phyloP scores from a whole-genome alignment of 2,888 invertebrate species.

The Athalia circularis region DNA sequence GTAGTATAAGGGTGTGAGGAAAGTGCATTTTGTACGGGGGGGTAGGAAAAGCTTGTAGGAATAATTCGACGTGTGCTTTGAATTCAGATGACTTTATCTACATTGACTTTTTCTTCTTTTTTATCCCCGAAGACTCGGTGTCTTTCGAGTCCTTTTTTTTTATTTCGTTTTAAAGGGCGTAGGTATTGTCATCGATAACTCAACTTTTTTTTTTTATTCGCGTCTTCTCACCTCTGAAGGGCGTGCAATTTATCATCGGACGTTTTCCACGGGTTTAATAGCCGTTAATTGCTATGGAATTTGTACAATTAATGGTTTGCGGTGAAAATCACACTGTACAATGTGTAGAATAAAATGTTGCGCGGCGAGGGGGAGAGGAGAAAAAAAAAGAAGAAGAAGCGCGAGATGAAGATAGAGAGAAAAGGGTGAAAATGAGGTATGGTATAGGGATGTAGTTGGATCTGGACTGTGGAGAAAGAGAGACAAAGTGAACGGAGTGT shows the following conservation, averaged over 20 bases:
- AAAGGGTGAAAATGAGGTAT: background rate
- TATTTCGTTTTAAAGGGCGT: background rate
- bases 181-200: too few relatives aligned
- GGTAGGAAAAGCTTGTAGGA: conserved; percentile 30
- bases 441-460: background rate
- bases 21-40: conserved; percentile 10
- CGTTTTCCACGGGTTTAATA: background rate
- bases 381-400: too few relatives aligned
- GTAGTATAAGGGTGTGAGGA: background rate
- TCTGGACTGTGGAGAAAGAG: background rate
- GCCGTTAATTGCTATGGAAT: conserved; percentile 23
- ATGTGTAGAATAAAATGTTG: conserved; percentile 20
- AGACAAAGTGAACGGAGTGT: conserved; percentile 18
- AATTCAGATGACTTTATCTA: too few relatives aligned
- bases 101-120: too few relatives aligned
- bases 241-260: background rate
- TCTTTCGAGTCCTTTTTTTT: background rate
- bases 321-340: conserved; percentile 30
- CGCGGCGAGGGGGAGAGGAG: background rate
- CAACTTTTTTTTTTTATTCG: too few relatives aligned
- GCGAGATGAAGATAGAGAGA: background rate
- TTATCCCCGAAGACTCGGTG: conserved; percentile 9
- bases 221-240: background rate
- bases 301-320: conserved; percentile 39
- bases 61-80: conserved; percentile 40